phyloP scores from a whole-genome alignment of 2,797 vertebrate genomes.

The Sus cebifrons region DNA sequence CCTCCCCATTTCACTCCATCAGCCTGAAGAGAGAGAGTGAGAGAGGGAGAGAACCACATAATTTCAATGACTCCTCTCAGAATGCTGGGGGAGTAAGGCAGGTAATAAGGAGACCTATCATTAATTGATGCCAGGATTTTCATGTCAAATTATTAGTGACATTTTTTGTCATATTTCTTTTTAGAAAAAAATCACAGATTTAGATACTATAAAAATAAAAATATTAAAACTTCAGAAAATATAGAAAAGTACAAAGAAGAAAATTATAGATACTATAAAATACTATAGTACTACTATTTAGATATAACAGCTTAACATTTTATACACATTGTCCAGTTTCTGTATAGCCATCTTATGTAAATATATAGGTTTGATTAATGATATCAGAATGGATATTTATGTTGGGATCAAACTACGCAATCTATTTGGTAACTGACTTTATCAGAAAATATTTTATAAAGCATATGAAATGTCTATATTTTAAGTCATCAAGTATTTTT shows the following conservation, averaged over 20 bases:
- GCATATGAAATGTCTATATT: background rate
- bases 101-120: background rate
- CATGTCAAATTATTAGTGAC: background rate
- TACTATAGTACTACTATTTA: background rate
- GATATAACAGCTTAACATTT: background rate
- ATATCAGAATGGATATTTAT: background rate
- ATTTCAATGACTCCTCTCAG: background rate
- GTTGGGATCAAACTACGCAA: background rate
- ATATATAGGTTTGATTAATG: background rate
- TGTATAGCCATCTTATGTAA: background rate
- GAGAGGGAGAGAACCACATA: background rate
- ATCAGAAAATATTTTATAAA: background rate
- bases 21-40: background rate
- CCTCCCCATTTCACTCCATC: rapidly evolving
- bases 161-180: background rate
- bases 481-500: constrained; percentile 14
- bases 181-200: background rate
- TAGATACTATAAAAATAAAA: constrained; percentile 48
- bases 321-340: background rate
- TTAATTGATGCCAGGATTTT: constrained; percentile 7
- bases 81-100: background rate
- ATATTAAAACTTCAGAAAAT: constrained; percentile 58
- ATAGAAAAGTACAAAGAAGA: constrained; percentile 50
- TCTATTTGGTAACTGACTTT: constrained; percentile 22
- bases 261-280: constrained; percentile 23